Base-by-base conservation (phyloP, 2,888 invertebrate genomes). In the Watsonalla cultraria region DNA sequence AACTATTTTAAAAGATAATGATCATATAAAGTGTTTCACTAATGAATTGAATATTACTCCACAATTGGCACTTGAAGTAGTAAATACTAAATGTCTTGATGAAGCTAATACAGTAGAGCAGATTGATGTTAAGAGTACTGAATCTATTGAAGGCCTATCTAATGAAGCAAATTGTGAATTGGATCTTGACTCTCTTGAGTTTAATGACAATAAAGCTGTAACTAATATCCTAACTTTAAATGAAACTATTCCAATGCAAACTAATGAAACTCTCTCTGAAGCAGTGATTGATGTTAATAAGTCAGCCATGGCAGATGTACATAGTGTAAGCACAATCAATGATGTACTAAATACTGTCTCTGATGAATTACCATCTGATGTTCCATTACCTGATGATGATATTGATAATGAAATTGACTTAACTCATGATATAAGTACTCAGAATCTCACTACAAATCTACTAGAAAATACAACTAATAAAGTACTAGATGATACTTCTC, bases 301-400 rank as follows among this genome's bases (percentile, higher is more conserved):
- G 6, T 14, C 15, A 15, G 14, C 11, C 5, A 39, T 37, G 13
- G 2, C 37, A 37, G 15, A 37, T 15, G 9, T 8, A 33, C 6
- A 37, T 11, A 14, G 14, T 6, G 39, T 15, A 14, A 49, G 8
- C 14, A 8, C 5, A 39, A 49, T 11, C 13, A 24, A 13, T 48
- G 47, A 48, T 0, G 35, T 48, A n/a, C 14, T 14, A 9, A 39
- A 37, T 14, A 13, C 49, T 34, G 24, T 24, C 24, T 2, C 24
- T 24, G 24, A 24, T 2, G 49, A 49, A 49, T 39, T 62, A 37
- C 74, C 77, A 50, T 69, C 65, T 54, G 70, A 80, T 61, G 59
- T 78, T 57, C 75, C 78, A 53, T 67, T 84, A 54, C 80, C 82
- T 52, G 76, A 80, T 73, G 76, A 80, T 65, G 76, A 80, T 47